Percentiles rank a stretch among this genome's conserved stretches.
phyloP scores from a whole-genome alignment of 1,140 invertebrate genomes.

The Ptiloglossa arizonensis region DNA sequence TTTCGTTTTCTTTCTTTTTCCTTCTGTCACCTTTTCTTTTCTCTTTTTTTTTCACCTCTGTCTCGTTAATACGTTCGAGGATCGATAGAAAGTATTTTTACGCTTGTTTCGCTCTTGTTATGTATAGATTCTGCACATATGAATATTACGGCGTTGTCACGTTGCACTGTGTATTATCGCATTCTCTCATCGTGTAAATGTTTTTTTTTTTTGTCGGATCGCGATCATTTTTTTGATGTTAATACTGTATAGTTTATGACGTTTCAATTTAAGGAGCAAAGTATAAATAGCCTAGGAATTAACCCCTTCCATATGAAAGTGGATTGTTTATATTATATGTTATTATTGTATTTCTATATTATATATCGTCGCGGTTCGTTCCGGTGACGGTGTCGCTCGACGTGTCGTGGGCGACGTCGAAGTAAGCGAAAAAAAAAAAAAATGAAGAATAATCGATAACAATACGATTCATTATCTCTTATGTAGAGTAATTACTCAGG shows the following conservation, averaged over 20 bases:
- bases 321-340: slow-evolving; percentile 75
- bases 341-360: slow-evolving; percentile 75
- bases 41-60: background rate
- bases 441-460: slow-evolving; percentile 61
- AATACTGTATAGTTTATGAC: slow-evolving; percentile 79
- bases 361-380: slow-evolving; percentile 72
- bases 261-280: slow-evolving; percentile 69
- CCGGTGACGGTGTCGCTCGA: slow-evolving; percentile 49
- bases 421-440: slow-evolving; percentile 22
- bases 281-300: slow-evolving; percentile 72
- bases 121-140: slow-evolving; percentile 76
- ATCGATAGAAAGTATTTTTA: slow-evolving; percentile 56
- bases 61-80: slow-evolving; percentile 39
- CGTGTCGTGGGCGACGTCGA: slow-evolving; percentile 6
- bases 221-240: slow-evolving; percentile 73
- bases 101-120: slow-evolving; percentile 68
- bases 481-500: slow-evolving; percentile 79
- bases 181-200: slow-evolving; percentile 71
- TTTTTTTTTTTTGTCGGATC: slow-evolving; percentile 58
- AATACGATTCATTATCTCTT: slow-evolving; percentile 74
- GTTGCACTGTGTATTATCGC: slow-evolving; percentile 70
- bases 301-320: slow-evolving; percentile 66
- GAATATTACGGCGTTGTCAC: slow-evolving; percentile 64
- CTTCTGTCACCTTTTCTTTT: background rate
- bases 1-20: background rate